These are phyloP conservation scores for Carollia perspicillata DNA, from an alignment of 2,113 vertebrate genomes.

Conservation along the genomic window DNA sequence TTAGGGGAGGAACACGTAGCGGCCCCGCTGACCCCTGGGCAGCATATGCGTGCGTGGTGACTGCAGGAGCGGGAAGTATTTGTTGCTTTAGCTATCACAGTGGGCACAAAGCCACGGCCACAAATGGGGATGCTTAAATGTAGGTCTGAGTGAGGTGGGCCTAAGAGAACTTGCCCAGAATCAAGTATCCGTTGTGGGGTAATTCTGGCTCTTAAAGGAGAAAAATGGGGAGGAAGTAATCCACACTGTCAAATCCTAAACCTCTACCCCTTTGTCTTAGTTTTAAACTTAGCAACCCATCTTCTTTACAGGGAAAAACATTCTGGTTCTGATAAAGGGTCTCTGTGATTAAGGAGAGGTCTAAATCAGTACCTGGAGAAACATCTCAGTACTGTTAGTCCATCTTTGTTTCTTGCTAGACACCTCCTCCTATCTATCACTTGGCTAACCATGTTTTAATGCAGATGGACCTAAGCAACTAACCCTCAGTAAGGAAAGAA, in stretches of 20 bases:
- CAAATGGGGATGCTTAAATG: background rate
- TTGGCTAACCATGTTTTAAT: background rate
- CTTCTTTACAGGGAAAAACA: background rate
- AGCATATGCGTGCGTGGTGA: background rate
- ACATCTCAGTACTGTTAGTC: background rate
- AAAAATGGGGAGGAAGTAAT: background rate
- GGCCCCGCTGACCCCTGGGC: background rate
- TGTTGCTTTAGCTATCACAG: background rate
- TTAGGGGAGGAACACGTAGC: background rate
- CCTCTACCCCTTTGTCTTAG: background rate
- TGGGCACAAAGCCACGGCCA: background rate
- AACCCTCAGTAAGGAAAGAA: background rate
- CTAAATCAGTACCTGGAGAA: background rate
- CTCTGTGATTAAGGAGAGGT: background rate
- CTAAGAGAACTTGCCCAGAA: background rate
- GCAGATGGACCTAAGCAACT: background rate
- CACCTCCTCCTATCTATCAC: background rate
- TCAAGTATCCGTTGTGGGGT: background rate
- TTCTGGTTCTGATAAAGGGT: background rate
- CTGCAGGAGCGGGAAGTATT: slow-evolving; percentile 8
- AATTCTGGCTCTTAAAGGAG: background rate
- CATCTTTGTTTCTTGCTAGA: background rate
- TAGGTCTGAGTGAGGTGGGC: background rate
- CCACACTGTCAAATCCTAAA: background rate
- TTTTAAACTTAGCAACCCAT: background rate